These are phyloP conservation scores for Catamblyrhynchus diadema DNA, from an alignment of 2,797 vertebrate genomes.

Conservation along the genomic window DNA sequence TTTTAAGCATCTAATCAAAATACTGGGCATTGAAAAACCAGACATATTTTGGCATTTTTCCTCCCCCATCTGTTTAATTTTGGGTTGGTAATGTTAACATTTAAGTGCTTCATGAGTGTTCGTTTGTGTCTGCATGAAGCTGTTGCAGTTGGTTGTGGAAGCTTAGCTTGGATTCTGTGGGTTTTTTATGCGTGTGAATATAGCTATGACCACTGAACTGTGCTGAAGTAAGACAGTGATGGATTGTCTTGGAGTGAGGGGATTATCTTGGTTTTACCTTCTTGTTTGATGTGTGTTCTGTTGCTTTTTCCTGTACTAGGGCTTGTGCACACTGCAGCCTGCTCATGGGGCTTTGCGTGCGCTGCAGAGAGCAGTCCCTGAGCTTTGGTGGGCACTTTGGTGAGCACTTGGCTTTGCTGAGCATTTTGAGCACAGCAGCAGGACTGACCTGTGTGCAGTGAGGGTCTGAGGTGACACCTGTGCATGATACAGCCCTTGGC, in stretches of 20 bases:
- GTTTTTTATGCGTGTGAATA: not conserved
- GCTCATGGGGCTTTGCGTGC: fast-evolving
- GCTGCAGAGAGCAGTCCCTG: fast-evolving
- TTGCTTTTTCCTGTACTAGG: not conserved
- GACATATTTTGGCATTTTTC: slow-evolving; percentile 25
- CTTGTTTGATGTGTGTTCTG: not conserved
- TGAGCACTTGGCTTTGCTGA: not conserved
- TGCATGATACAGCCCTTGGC: fast-evolving
- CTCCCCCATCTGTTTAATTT: slow-evolving; percentile 25
- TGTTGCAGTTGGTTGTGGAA: not conserved
- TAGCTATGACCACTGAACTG: not conserved
- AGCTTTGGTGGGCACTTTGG: not conserved
- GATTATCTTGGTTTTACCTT: not conserved
- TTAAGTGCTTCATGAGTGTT: not conserved
- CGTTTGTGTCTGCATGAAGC: not conserved
- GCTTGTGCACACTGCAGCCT: not conserved
- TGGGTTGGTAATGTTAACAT: slow-evolving; percentile 7
- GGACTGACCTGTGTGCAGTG: not conserved
- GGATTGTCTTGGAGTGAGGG: not conserved
- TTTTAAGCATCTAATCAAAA: slow-evolving; percentile 21
- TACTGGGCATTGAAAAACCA: slow-evolving; percentile 9
- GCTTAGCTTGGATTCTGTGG: not conserved
- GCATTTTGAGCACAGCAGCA: not conserved
- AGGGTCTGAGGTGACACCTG: not conserved
- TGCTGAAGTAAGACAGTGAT: not conserved